A percentile compares a stretch with the other conserved stretches of the same genome.
Conservation (phyloP, 2,888 invertebrate species). For the Ochropleura plecta region DNA sequence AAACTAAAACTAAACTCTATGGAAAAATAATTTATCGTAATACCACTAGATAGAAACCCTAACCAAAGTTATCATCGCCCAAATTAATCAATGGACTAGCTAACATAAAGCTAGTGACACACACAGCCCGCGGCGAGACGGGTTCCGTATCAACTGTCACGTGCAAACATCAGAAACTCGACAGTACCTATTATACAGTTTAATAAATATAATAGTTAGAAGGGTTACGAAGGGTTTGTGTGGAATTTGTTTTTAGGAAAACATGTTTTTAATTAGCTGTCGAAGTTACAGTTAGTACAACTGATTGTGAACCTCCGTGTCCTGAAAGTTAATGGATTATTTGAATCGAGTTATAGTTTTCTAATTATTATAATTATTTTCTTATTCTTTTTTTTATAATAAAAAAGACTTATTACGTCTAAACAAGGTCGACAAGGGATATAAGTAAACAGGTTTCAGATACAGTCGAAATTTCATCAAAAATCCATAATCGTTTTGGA, state of each 20-base stretch:
- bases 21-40: neutral
- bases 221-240: constrained; percentile 33
- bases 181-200: neutral
- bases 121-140: constrained; percentile 43
- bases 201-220: constrained; percentile 42
- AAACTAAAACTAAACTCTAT: too few relatives aligned
- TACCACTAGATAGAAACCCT: neutral
- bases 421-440: too few relatives aligned
- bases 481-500: too few relatives aligned
- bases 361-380: neutral
- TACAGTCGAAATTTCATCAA: too few relatives aligned
- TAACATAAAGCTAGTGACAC: constrained; percentile 50
- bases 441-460: too few relatives aligned
- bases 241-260: constrained; percentile 11
- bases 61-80: neutral
- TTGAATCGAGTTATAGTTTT: neutral
- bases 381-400: too few relatives aligned
- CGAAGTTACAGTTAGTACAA: constrained; percentile 17
- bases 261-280: constrained; percentile 32
- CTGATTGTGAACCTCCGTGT: neutral
- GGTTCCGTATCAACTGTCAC: constrained; percentile 57
- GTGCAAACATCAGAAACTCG: constrained; percentile 24
- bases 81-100: constrained; percentile 31
- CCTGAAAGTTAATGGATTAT: neutral
- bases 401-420: too few relatives aligned